Conservation (phyloP, 2,797 vertebrate species). For the Pangasius mekongensis region DNA sequence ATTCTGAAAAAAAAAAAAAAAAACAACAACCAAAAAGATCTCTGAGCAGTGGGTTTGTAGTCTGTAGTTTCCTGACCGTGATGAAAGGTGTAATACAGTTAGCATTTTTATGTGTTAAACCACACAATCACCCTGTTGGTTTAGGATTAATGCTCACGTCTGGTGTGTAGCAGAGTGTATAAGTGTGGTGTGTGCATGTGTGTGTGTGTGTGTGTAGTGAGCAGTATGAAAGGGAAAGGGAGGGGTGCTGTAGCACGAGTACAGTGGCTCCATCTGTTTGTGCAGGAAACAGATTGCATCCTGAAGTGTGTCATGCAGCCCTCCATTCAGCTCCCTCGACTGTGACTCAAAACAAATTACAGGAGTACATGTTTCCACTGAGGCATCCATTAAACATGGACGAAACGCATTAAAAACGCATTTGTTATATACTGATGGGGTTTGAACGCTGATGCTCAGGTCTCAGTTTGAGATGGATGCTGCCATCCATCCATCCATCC, state of each 20-base stretch:
- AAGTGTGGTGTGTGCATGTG: neutral
- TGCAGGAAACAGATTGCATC: slow-evolving; percentile 82
- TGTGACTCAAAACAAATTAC: slow-evolving; percentile 28
- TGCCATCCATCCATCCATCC: too few species aligned
- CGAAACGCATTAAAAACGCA: neutral
- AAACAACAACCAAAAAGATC: neutral
- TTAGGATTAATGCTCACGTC: neutral
- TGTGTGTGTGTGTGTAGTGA: slow-evolving; percentile 21
- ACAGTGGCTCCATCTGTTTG: slow-evolving; percentile 74
- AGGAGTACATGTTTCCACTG: slow-evolving; percentile 2
- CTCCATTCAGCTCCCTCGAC: slow-evolving; percentile 65
- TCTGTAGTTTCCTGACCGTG: neutral
- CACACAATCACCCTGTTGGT: neutral
- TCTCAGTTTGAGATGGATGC: neutral
- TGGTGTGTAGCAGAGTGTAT: neutral
- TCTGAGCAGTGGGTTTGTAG: neutral
- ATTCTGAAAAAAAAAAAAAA: too few species aligned
- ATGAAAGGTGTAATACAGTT: neutral
- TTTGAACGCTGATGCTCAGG: neutral
- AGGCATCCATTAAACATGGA: slow-evolving; percentile 6
- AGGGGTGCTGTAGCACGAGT: slow-evolving; percentile 56
- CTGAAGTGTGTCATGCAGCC: slow-evolving; percentile 70
- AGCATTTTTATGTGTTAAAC: neutral
- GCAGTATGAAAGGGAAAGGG: slow-evolving; percentile 59
- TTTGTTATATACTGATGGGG: neutral